Percentiles rank a stretch among this genome's conserved stretches.
Conservation (phyloP, 2,888 invertebrate species). For the Clostera curtula region DNA sequence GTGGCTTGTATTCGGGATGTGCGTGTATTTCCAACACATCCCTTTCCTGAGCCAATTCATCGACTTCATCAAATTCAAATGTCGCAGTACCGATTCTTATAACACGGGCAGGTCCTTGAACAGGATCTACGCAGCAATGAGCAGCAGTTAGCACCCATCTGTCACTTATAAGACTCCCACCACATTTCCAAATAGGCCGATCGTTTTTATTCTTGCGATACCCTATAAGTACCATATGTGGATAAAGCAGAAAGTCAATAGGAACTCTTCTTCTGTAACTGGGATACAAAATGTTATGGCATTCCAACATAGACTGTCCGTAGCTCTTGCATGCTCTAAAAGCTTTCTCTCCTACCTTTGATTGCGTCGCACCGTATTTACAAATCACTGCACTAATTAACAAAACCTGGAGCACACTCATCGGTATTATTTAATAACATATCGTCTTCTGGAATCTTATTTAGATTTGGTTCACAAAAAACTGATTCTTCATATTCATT, state of each 20-base stretch:
- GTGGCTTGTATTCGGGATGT: conserved; percentile 74
- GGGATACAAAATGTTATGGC: conserved; percentile 54
- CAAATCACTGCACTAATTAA: no score
- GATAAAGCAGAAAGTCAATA: conserved; percentile 69
- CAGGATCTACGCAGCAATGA: conserved; percentile 53
- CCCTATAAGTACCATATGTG: conserved; percentile 78
- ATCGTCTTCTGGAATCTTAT: no score
- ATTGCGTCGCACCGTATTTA: conserved; percentile 7
- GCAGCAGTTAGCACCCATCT: conserved; percentile 64
- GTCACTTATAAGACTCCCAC: conserved; percentile 55
- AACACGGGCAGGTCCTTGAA: conserved; percentile 64
- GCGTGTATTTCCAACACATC: conserved; percentile 48
- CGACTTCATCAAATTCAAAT: conserved; percentile 62
- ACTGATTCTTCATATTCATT: no score
- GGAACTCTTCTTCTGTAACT: conserved; percentile 49
- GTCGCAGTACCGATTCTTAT: conserved; percentile 72
- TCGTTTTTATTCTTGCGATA: conserved; percentile 26
- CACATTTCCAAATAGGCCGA: conserved; percentile 55
- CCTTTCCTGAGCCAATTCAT: conserved; percentile 69
- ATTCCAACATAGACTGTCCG: conserved; percentile 57
- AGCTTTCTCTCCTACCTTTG: conserved; percentile 46
- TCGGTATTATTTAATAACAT: no score
- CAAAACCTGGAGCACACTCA: conserved; percentile 8
- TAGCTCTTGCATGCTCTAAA: conserved; percentile 50
- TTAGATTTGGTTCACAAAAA: no score